Evolutionary conservation across 2,888 invertebrate species (phyloP), one percentile per base, ranked within the genome.

Genomic region (Mythimna lalbum): DNA sequence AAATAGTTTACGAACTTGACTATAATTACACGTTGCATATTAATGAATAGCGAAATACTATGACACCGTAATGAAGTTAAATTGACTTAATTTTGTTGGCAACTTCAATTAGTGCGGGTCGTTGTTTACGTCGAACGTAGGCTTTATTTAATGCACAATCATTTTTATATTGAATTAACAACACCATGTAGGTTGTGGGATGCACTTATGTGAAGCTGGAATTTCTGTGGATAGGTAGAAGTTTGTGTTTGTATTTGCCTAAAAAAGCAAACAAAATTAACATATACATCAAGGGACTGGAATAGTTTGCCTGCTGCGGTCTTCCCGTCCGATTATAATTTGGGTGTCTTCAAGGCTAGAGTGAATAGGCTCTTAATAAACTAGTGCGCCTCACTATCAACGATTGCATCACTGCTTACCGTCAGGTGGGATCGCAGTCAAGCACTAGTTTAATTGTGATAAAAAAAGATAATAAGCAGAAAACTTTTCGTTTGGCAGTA

Each of bases 51-150:
- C 88, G 81, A 89, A 90, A 90, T 87, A 89, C 87, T 88, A 89
- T 90, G 89, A 88, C 87, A 87, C 82, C 79, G 81, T 90, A 90
- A 92, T 92, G 89, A 89, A 90, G 90, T 89, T 84, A 90, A 92
- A 92, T 91, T 90, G 89, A 85, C 88, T 90, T 88, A 90, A 92
- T 92, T 91, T 89, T 86, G 89, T 88, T 89, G 87, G 88, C 75
- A 91, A 91, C 92, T 89, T 89, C 90, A 91, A 92, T 93, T 92
- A 91, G 83, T 72, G 84, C 75, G 85, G 86, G 85, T 79, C 81
- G 88, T 87, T 89, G 90, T 91, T 90, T 89, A 84, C 87, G 86
- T 87, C 83, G 77, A 84, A 86, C 77, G 82, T 72, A 85, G 83
- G 88, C 87, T 89, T 88, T 89, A 88, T 90, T 90, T 88, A 89